A percentile compares a stretch with the other conserved stretches of the same genome.
These are phyloP conservation scores for Lingula anatina DNA, from an alignment of 2,888 invertebrate species.

Conservation along the genomic window DNA sequence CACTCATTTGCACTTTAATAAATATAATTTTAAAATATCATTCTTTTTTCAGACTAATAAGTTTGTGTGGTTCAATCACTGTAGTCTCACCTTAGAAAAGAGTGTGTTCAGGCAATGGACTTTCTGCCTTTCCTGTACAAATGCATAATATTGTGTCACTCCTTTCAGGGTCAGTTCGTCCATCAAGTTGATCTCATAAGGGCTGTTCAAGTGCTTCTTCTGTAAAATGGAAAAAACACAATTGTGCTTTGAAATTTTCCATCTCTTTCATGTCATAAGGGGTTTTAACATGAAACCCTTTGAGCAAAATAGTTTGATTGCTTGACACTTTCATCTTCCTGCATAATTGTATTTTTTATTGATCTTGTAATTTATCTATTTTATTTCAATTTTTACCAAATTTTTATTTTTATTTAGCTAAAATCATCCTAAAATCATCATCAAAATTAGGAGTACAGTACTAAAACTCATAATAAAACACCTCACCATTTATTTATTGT, in stretches of 20 bases:
- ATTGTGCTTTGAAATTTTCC: background rate
- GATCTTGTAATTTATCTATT: background rate
- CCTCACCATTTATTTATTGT: too few species aligned
- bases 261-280: too few species aligned
- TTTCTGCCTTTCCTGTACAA: constrained; percentile 99
- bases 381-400: background rate
- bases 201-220: constrained; percentile 85
- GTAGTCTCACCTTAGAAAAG: constrained; percentile 98
- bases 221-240: constrained; percentile 26
- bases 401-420: too few species aligned
- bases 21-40: too few species aligned
- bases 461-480: constrained; percentile 5
- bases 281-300: too few species aligned
- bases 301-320: background rate
- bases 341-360: background rate
- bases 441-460: too few species aligned
- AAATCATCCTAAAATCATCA: too few species aligned
- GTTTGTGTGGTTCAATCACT: too few species aligned
- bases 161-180: constrained; percentile 98
- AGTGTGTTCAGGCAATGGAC: constrained; percentile 99
- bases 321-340: background rate
- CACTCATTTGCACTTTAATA: too few species aligned
- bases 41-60: too few species aligned
- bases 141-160: constrained; percentile 99
- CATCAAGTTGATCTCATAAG: constrained; percentile 99